A percentile compares a stretch with the other conserved stretches of the same genome.
Evolutionary conservation across 2,888 invertebrate species (phyloP).

Genomic region (Blastobasis adustella): DNA sequence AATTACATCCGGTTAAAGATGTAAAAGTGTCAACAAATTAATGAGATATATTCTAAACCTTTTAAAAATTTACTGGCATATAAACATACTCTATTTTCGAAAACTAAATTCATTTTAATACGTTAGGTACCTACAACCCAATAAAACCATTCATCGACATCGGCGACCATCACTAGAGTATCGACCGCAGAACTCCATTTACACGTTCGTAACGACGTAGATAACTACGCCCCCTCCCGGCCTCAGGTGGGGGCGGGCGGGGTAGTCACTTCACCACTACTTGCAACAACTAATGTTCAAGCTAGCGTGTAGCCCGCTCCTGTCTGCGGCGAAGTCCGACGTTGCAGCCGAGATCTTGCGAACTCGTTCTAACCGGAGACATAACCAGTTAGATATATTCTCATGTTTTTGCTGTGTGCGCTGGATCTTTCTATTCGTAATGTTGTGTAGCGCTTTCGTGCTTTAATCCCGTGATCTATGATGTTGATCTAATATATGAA

Average conservation of each 20-base stretch:
- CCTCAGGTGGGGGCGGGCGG: slow-evolving; percentile 18
- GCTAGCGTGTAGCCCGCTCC: neutral
- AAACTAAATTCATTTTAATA: neutral
- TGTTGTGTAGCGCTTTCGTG: no score
- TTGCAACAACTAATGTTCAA: slow-evolving; percentile 10
- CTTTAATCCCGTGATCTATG: no score
- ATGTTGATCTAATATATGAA: no score
- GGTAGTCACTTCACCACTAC: slow-evolving; percentile 6
- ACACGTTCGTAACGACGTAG: slow-evolving; percentile 30
- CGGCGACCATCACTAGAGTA: slow-evolving; percentile 35
- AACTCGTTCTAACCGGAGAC: neutral
- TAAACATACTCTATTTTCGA: no score
- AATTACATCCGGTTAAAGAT: no score
- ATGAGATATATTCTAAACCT: no score
- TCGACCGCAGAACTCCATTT: slow-evolving; percentile 50
- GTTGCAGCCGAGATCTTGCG: neutral
- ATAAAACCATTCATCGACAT: slow-evolving; percentile 9
- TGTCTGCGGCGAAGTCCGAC: slow-evolving; percentile 1
- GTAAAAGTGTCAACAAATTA: no score
- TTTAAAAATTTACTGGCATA: no score
- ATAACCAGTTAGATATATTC: no score
- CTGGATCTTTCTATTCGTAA: no score
- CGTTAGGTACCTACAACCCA: neutral
- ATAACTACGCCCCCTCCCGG: slow-evolving; percentile 24
- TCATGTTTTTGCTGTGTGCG: no score